Conservation (phyloP, 2,888 invertebrate genomes). For the Neoascia interrupta region DNA sequence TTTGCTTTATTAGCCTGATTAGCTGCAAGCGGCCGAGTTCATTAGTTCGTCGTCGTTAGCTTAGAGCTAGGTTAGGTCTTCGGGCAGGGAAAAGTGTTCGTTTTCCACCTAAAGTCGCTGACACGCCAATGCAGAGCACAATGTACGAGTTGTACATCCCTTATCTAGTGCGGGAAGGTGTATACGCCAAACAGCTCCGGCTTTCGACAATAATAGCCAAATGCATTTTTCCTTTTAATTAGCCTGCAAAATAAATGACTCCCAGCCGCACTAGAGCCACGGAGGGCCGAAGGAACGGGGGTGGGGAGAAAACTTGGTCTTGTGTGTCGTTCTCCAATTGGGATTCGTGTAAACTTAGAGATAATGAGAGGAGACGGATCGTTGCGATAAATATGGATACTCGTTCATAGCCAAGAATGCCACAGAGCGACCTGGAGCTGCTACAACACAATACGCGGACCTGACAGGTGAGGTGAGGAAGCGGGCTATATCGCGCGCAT, state of each 20-base stretch:
- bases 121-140: slow-evolving; percentile 52
- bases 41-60: slow-evolving; percentile 58
- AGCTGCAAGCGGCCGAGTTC: slow-evolving; percentile 64
- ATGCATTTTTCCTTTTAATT: slow-evolving; percentile 69
- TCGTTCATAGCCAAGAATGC: slow-evolving; percentile 22
- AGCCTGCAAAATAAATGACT: slow-evolving; percentile 62
- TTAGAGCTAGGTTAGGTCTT: slow-evolving; percentile 48
- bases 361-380: slow-evolving; percentile 67
- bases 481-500: slow-evolving; percentile 44
- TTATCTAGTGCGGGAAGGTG: neutral
- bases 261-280: neutral
- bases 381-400: slow-evolving; percentile 60
- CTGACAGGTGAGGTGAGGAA: neutral
- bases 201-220: slow-evolving; percentile 54
- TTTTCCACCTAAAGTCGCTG: slow-evolving; percentile 50
- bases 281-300: neutral
- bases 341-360: slow-evolving; percentile 62
- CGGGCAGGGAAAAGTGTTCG: slow-evolving; percentile 27
- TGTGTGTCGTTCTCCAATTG: slow-evolving; percentile 62
- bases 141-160: slow-evolving; percentile 9
- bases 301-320: slow-evolving; percentile 18
- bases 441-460: neutral
- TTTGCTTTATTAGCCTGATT: slow-evolving; percentile 69
- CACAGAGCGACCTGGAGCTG: too few relatives aligned
- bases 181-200: slow-evolving; percentile 11